Evolutionary conservation across 2,797 vertebrate species (phyloP).

Genomic region (Pempheris klunzingeri): DNA sequence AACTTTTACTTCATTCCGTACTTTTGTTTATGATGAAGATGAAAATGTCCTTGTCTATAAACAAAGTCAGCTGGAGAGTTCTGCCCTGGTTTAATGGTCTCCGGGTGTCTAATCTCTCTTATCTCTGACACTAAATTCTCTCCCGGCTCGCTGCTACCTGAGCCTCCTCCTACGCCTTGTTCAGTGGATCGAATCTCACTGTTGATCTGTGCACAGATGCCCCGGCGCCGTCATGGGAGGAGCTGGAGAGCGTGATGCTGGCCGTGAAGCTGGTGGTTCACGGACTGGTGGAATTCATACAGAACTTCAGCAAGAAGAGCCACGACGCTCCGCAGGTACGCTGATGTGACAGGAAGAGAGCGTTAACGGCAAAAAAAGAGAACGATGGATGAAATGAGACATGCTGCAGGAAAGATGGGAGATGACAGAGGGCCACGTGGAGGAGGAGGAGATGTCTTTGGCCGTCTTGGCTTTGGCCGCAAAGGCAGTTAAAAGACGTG

Average conservation of each 20-base stretch:
- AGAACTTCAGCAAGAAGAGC: conserved; percentile 97
- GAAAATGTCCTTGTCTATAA: neutral
- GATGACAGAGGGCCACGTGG: no score
- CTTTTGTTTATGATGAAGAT: no score
- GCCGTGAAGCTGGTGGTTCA: conserved; percentile 96
- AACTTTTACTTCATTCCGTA: no score
- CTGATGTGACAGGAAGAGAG: neutral
- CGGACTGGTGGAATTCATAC: conserved; percentile 96
- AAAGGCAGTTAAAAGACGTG: neutral
- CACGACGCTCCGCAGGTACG: conserved; percentile 94
- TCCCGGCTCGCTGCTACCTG: neutral
- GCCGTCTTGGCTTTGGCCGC: conserved; percentile 2
- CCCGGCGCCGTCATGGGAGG: conserved; percentile 92
- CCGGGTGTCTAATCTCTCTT: neutral
- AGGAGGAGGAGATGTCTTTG: neutral
- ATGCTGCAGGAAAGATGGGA: neutral
- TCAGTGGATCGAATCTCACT: neutral
- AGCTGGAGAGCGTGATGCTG: conserved; percentile 94
- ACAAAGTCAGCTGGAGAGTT: neutral
- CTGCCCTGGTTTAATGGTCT: neutral
- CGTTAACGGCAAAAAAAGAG: neutral
- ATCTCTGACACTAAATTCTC: neutral
- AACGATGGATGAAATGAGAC: neutral
- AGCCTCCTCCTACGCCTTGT: neutral
- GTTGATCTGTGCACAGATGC: conserved; percentile 81